Evolutionary conservation across 2,113 vertebrate species (phyloP), one percentile per base, ranked within the genome.

Genomic region (Hystrix cristata): DNA sequence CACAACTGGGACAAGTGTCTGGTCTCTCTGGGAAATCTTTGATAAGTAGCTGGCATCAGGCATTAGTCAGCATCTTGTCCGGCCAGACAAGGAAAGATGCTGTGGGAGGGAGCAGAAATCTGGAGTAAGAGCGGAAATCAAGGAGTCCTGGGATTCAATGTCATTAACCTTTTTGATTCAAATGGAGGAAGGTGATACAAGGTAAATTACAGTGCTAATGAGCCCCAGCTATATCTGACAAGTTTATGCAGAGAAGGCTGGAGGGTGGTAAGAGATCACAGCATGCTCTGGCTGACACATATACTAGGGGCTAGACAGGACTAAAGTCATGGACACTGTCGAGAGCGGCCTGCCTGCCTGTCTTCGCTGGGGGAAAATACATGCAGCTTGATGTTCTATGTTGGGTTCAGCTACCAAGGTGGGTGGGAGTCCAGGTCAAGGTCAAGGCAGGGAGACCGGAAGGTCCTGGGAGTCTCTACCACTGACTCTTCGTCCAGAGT

Each of bases 121-220:
- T 3, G 0, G 7, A 82, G 48, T n/a, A 46, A 76, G 19, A 65
- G 53, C 64, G 79, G 95, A 94, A 91, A 97, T 94, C 95, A 96
- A 0, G 67, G 79, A 96, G 88, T 51, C 48, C 65, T 80, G 48
- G 59, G 60, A 62, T 4, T 78, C 92, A 88, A 0, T 3, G 0
- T 59, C 84, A 97, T 93, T 93, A 95, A 97, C 96, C 96, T 98
- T 97, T 98, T 43, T 62, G 96, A 10, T 96, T 95, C 94, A 38
- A 89, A 78, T 4, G 19, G 81, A 62, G 87, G 57, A 74, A 90
- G 92, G 92, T 43, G 93, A 83, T 0, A 0, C 62, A 59, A 74
- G 11, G 60, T 78, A 90, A 96, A 96, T 25, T 4, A 7, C 0
- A 0, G 51, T 11, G 29, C 62, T 89, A 94, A 89, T 16, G 64